Conservation (phyloP, 2,797 vertebrate genomes). For the Falco biarmicus region DNA sequence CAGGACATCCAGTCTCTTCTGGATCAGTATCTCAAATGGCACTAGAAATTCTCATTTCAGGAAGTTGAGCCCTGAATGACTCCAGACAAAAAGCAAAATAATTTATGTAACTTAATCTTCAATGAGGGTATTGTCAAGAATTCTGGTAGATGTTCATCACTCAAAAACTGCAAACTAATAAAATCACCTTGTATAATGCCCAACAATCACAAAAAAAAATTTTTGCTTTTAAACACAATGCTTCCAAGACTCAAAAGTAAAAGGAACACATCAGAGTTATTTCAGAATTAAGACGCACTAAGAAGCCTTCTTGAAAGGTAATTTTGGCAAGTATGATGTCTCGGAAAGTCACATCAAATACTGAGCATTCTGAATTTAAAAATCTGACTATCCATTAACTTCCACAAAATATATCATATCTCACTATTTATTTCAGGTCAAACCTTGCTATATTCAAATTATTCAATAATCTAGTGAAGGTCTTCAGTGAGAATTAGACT, state of each 20-base stretch:
- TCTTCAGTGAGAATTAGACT: not conserved
- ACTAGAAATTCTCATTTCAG: not conserved
- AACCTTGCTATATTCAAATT: not conserved
- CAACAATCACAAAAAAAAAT: not conserved
- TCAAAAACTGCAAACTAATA: not conserved
- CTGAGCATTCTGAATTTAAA: not conserved
- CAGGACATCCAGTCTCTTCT: not conserved
- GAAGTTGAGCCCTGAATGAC: not conserved
- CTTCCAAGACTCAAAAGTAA: not conserved
- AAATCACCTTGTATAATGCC: not conserved
- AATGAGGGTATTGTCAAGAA: not conserved
- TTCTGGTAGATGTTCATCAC: not conserved
- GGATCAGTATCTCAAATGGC: not conserved
- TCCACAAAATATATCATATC: not conserved
- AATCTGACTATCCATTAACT: not conserved
- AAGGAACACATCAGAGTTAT: not conserved
- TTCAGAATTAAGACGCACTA: not conserved
- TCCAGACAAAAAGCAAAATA: not conserved
- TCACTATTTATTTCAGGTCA: not conserved
- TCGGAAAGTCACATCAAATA: not conserved
- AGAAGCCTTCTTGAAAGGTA: not conserved
- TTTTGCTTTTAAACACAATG: not conserved
- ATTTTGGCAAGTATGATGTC: not conserved
- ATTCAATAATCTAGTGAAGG: not conserved
- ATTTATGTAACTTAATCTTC: not conserved